Evolutionary conservation across 2,113 vertebrate genomes (phyloP), one percentile per base, ranked within the genome.

Genomic region (Nothoprocta pentlandii): DNA sequence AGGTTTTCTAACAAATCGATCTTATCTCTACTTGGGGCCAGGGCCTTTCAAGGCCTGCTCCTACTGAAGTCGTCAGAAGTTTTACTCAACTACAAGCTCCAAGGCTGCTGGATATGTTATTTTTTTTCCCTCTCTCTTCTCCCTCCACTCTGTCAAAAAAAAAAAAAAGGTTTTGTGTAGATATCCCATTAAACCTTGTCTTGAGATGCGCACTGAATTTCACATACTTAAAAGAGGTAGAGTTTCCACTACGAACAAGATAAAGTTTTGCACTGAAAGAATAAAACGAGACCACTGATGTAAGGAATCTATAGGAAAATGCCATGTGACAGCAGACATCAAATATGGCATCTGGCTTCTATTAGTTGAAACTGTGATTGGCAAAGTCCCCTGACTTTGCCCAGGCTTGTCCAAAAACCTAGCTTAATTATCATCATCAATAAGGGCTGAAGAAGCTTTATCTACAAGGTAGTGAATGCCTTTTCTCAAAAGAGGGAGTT

Each of bases 401-500:
- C 58, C 47, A 89, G 86, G 66, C 92, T 80, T 92, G 80, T 84
- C 90, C 63, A 94, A 91, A 96, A 89, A 32, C 56, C 53, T 77
- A 71, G 19, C 62, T 86, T 56, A 93, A 95, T 80, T 91, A 92
- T 80, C 89, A 94, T 91, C 90, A 93, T 94, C 87, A 94, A 95
- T 94, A 93, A 92, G 88, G 83, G 58, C 81, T 85, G 79, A 94
- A 95, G 90, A 88, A 78, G 92, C 92, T 96, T 93, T 93, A 93
- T 95, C 94, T 94, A 89, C 88, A 92, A 90, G 94, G 91, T 85
- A 78, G 74, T 67, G 86, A 95, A 91, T 96, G 83, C 75, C 93
- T 96, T 67, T 87, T 92, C 88, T 95, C 87, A 93, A 90, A 96
- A 94, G 84, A 80, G 49, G 86, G 93, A 97, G 91, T 95, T 93